Conservation (phyloP, 2,888 invertebrate genomes). For the Callyntrura sp. region DNA sequence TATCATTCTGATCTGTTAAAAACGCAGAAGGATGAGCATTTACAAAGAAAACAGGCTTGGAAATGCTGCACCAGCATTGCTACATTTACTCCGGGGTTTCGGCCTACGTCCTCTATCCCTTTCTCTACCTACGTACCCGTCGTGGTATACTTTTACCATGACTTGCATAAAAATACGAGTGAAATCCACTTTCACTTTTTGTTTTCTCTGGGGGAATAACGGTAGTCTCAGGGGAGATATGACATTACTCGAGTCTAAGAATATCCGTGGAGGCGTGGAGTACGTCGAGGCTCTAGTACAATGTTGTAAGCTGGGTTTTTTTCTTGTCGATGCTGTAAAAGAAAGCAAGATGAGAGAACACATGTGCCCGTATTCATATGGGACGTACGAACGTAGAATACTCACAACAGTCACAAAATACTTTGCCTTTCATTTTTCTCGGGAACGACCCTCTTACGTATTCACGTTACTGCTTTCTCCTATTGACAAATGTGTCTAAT, state of each 20-base stretch:
- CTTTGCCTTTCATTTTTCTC: not conserved
- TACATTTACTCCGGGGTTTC: too few species aligned
- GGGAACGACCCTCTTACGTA: too few species aligned
- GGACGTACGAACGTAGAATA: not conserved
- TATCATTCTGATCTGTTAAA: not conserved
- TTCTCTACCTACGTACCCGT: not conserved
- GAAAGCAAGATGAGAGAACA: not conserved
- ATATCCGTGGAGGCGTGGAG: not conserved
- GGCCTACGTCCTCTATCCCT: too few species aligned
- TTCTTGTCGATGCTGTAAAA: not conserved
- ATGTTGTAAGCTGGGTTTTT: not conserved
- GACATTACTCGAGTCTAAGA: not conserved
- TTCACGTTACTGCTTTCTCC: not conserved
- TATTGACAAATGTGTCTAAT: not conserved
- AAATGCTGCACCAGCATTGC: not conserved
- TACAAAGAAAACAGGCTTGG: too few species aligned
- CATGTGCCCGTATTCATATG: not conserved
- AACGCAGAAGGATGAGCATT: not conserved
- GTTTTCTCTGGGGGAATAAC: slow-evolving; percentile 58
- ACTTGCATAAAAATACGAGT: not conserved
- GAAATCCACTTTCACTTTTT: slow-evolving; percentile 70
- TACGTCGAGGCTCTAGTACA: not conserved
- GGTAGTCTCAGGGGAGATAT: slow-evolving; percentile 50
- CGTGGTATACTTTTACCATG: not conserved
- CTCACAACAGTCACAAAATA: not conserved